phyloP scores from a whole-genome alignment of 2,797 vertebrate genomes.

The Sarcoramphus papa region DNA sequence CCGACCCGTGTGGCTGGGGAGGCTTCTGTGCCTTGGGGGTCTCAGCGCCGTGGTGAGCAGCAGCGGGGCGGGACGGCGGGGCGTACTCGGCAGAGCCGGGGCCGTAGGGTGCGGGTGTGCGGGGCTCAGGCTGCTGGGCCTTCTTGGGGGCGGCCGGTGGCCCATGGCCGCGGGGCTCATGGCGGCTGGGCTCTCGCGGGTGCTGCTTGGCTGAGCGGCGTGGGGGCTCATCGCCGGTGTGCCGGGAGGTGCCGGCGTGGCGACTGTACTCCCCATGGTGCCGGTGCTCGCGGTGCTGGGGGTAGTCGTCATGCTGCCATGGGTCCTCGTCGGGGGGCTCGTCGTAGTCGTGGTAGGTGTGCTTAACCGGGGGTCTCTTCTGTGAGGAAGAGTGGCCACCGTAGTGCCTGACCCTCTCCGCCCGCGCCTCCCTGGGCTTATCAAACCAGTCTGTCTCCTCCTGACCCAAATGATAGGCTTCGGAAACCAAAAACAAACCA shows the following conservation, averaged over 20 bases:
- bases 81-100: slow-evolving; percentile 81
- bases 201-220: slow-evolving; percentile 89
- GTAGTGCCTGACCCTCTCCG: slow-evolving; percentile 92
- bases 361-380: slow-evolving; percentile 89
- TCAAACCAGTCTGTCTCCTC: slow-evolving; percentile 99
- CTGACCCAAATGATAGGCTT: slow-evolving; percentile 99
- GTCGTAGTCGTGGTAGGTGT: slow-evolving; percentile 95
- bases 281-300: slow-evolving; percentile 88
- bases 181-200: slow-evolving; percentile 83
- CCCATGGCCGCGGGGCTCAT: slow-evolving; percentile 78
- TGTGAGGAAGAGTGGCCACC: slow-evolving; percentile 88
- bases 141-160: slow-evolving; percentile 83
- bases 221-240: slow-evolving; percentile 82
- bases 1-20: slow-evolving; percentile 69
- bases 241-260: slow-evolving; percentile 85
- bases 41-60: slow-evolving; percentile 84
- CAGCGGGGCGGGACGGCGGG: slow-evolving; percentile 73
- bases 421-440: slow-evolving; percentile 92
- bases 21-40: slow-evolving; percentile 82
- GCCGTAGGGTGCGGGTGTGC: slow-evolving; percentile 77
- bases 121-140: slow-evolving; percentile 75
- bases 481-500: slow-evolving; percentile 88
- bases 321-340: slow-evolving; percentile 93
- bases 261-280: slow-evolving; percentile 89
- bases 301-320: slow-evolving; percentile 88